These are phyloP conservation scores for Arothron firmamentum DNA, from an alignment of 2,113 vertebrate species.

Conservation along the genomic window DNA sequence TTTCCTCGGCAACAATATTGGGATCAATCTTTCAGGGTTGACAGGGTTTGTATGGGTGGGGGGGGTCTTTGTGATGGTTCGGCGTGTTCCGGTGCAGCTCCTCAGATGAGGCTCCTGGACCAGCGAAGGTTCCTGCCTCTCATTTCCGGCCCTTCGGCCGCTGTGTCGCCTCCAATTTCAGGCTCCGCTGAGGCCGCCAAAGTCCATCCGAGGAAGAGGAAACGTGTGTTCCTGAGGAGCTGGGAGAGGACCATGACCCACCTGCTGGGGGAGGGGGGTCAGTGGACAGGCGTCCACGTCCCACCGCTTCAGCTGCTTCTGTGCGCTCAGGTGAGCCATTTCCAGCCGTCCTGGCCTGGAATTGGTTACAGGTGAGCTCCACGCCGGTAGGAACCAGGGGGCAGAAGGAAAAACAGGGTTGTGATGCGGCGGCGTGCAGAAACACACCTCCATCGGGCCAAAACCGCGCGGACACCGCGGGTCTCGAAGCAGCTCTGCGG, in stretches of 20 bases:
- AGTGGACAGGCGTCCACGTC: too few relatives aligned
- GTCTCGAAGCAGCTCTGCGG: too few relatives aligned
- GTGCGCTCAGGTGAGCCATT: too few relatives aligned
- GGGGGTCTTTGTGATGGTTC: constrained; percentile 28
- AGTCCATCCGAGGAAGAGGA: too few relatives aligned
- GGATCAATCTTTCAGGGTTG: constrained; percentile 43
- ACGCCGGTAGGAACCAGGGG: constrained; percentile 17
- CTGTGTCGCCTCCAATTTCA: constrained; percentile 50
- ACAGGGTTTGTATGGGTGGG: constrained; percentile 34
- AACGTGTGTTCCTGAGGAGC: too few relatives aligned
- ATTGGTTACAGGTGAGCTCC: constrained; percentile 3
- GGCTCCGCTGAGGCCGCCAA: constrained; percentile 39
- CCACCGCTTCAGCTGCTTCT: too few relatives aligned
- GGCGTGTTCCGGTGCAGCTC: not conserved
- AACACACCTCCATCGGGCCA: not conserved
- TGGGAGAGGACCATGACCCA: too few relatives aligned
- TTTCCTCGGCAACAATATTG: constrained; percentile 16
- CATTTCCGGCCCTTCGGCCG: constrained; percentile 7
- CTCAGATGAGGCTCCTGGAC: not conserved
- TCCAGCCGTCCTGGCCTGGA: constrained; percentile 5
- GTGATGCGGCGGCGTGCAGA: not conserved
- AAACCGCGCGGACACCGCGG: too few relatives aligned
- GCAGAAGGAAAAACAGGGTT: constrained; percentile 24
- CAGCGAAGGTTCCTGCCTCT: not conserved
- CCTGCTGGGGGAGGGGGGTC: too few relatives aligned